A percentile compares a stretch with the other conserved stretches of the same genome.
Conservation (phyloP, 2,888 invertebrate genomes). For the Eupsilia transversa region DNA sequence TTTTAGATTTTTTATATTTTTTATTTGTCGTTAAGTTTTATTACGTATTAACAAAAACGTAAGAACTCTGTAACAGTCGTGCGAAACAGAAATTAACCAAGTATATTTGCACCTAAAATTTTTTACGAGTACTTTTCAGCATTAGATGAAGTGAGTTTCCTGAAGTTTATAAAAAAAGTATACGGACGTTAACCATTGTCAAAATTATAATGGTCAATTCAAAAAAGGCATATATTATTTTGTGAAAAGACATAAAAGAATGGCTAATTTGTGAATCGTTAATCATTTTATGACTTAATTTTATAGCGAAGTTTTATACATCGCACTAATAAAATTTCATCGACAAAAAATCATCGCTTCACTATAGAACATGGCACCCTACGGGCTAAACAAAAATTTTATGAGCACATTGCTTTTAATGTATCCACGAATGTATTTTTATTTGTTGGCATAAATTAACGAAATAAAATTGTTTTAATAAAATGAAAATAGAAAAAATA, state of each 20-base stretch:
- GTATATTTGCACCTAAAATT: background rate
- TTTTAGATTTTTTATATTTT: constrained; percentile 7
- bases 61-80: background rate
- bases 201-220: constrained; percentile 26
- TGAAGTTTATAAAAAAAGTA: background rate
- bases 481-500: constrained; percentile 54
- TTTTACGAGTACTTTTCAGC: background rate
- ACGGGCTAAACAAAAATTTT: constrained; percentile 77
- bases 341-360: constrained; percentile 69
- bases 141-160: background rate
- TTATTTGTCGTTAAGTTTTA: background rate
- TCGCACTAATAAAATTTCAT: constrained; percentile 61
- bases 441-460: constrained; percentile 69
- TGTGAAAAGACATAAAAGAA: constrained; percentile 30
- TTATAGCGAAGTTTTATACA: constrained; percentile 48
- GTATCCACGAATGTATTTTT: constrained; percentile 67
- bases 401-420: constrained; percentile 76
- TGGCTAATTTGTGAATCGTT: constrained; percentile 38
- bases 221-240: background rate
- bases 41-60: background rate
- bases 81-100: constrained; percentile 17
- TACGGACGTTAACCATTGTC: constrained; percentile 2
- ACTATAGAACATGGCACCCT: constrained; percentile 75
- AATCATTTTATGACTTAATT: constrained; percentile 56
- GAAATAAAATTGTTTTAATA: constrained; percentile 64